Evolutionary conservation across 2,888 invertebrate genomes (phyloP).

Genomic region (Drosophila borealis): DNA sequence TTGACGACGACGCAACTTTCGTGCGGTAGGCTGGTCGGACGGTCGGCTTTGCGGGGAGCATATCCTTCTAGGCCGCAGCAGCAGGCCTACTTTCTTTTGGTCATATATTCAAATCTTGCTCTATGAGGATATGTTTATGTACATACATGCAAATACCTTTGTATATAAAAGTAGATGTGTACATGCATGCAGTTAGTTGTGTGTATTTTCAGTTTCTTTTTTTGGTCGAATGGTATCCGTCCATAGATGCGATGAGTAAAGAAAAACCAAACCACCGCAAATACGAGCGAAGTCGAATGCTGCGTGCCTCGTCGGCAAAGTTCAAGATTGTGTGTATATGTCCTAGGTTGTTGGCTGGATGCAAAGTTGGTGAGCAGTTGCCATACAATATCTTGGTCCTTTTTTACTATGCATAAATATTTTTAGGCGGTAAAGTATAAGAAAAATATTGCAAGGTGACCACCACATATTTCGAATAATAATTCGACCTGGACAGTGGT

Average conservation of each 20-base stretch:
- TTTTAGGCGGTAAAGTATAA: slow-evolving; percentile 12
- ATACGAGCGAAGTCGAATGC: slow-evolving; percentile 62
- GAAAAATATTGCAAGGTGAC: slow-evolving; percentile 39
- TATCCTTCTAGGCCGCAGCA: slow-evolving; percentile 74
- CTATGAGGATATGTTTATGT: slow-evolving; percentile 22
- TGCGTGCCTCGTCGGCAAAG: slow-evolving; percentile 47
- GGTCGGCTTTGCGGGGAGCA: slow-evolving; percentile 49
- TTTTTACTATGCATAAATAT: slow-evolving; percentile 36
- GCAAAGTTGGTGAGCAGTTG: slow-evolving; percentile 33
- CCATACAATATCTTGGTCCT: slow-evolving; percentile 56
- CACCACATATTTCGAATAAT: slow-evolving; percentile 28
- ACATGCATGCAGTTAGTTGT: slow-evolving; percentile 34
- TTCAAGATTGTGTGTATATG: slow-evolving; percentile 30
- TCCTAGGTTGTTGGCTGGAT: slow-evolving; percentile 36
- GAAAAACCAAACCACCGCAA: slow-evolving; percentile 51
- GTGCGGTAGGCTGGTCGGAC: slow-evolving; percentile 61
- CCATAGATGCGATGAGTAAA: slow-evolving; percentile 40
- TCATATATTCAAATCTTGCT: slow-evolving; percentile 62
- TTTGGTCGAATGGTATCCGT: slow-evolving; percentile 9
- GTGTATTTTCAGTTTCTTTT: slow-evolving; percentile 49
- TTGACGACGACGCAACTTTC: slow-evolving; percentile 61
- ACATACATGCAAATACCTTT: slow-evolving; percentile 10
- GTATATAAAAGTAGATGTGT: slow-evolving; percentile 23
- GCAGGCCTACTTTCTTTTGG: slow-evolving; percentile 74
- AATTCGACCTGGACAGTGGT: neutral